phyloP scores from a whole-genome alignment of 2,113 vertebrate genomes.

The Oreotrochilus melanogaster region DNA sequence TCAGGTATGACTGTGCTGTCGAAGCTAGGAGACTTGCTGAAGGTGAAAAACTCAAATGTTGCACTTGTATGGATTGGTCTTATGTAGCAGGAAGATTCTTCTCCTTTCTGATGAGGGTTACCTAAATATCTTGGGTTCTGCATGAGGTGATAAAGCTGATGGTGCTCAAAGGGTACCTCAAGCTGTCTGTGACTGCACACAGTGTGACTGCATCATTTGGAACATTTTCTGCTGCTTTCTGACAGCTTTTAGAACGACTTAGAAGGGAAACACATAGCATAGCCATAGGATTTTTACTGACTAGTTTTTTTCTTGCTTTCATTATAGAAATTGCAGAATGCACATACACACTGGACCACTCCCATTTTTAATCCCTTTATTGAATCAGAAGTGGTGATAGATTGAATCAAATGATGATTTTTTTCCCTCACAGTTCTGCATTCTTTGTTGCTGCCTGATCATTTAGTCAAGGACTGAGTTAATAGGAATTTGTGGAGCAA shows the following conservation, averaged over 20 bases:
- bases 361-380: not conserved
- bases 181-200: not conserved
- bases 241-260: not conserved
- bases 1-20: not conserved
- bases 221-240: not conserved
- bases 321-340: not conserved
- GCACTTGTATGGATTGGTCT: not conserved
- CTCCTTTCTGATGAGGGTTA: not conserved
- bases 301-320: not conserved
- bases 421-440: not conserved
- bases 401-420: not conserved
- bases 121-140: not conserved
- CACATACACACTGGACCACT: not conserved
- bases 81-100: not conserved
- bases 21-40: not conserved
- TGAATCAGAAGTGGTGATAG: not conserved
- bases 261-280: not conserved
- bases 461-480: not conserved
- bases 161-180: not conserved
- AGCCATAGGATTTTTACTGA: not conserved
- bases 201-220: not conserved
- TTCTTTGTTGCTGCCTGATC: not conserved
- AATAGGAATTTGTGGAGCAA: not conserved
- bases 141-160: not conserved
- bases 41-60: not conserved